Percentiles rank a stretch among this genome's conserved stretches.
phyloP scores from a whole-genome alignment of 2,888 invertebrate genomes.

The Hoplodrina ambigua region DNA sequence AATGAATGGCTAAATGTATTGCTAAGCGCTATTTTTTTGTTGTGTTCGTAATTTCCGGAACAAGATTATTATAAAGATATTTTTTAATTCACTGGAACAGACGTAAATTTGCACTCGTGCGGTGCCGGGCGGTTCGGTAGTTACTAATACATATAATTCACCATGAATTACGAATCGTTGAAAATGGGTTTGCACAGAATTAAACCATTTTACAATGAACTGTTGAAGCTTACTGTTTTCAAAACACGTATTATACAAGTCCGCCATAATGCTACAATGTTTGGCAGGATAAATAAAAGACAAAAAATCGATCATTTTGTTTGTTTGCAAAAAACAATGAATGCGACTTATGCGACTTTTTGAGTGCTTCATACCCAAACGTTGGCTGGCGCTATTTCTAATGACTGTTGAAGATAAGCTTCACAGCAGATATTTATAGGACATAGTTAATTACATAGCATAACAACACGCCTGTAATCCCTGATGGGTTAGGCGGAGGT shows the following conservation, averaged over 20 bases:
- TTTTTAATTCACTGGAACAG: too few relatives aligned
- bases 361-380: not conserved
- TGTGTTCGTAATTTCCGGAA: too few relatives aligned
- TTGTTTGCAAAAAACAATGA: not conserved
- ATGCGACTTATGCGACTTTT: constrained; percentile 11
- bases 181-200: constrained; percentile 17
- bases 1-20: too few relatives aligned
- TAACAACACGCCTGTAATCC: too few relatives aligned
- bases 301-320: constrained; percentile 25
- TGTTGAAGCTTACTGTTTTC: constrained; percentile 21
- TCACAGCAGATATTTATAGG: too few relatives aligned
- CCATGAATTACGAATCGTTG: constrained; percentile 40
- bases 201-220: constrained; percentile 27
- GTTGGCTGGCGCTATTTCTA: not conserved
- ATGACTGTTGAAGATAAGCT: too few relatives aligned
- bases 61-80: too few relatives aligned
- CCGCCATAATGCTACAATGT: constrained; percentile 19
- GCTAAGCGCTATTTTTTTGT: too few relatives aligned
- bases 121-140: too few relatives aligned
- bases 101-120: too few relatives aligned
- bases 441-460: too few relatives aligned
- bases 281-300: constrained; percentile 24
- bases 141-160: constrained; percentile 39
- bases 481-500: too few relatives aligned
- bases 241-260: constrained; percentile 34